Base-by-base conservation (phyloP, 2,888 invertebrate species). In the Eristalis tenax region DNA sequence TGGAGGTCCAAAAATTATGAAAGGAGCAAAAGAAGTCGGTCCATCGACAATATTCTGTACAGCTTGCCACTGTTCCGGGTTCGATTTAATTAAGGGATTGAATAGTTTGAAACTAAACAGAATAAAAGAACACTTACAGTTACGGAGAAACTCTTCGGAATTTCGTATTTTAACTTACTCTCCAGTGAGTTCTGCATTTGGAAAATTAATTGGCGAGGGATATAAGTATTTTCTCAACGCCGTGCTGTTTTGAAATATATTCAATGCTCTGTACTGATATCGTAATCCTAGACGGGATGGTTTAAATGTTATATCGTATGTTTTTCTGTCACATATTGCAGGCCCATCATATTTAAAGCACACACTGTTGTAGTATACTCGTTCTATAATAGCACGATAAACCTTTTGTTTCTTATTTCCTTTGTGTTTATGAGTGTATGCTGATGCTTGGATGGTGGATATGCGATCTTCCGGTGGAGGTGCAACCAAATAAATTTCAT, bases 1-100 rank as follows among this genome's bases (percentile, higher is more conserved):
- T 66, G 98, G 98, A 56, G 98, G 98, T 1, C 98, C 98, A 93
- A 96, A 97, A 61, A 98, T 94, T 43, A 98, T 94, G 90, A 97
- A 98, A 0, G 98, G 98, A 0, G 94, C 94, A 0, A 94, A 94
- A 5, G 94, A 94, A 0, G 95, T 94, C 0, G 95, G 94, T 10
- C 95, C 95, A 22, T 94, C 93, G 6, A 96, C 90, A 66, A 97
- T 96, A 89, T 96, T 95, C 70, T 93, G 91, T 0, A 98, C 96
- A 1, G 96, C 96, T 69, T 93, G 93, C 88, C 93, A 93, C 90
- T 97, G 96, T 89, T 95, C 94, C 0, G 91, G 89, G 92, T 96
- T 96, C 0, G 89, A 89, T 61, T 91, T 92, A 40, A 96, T 93
- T 1, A 57, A 77, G 1, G 83, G 2, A 80, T 92, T 92, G 26